These are phyloP conservation scores for Platalea minor DNA, from an alignment of 2,797 vertebrate genomes.

Conservation along the genomic window DNA sequence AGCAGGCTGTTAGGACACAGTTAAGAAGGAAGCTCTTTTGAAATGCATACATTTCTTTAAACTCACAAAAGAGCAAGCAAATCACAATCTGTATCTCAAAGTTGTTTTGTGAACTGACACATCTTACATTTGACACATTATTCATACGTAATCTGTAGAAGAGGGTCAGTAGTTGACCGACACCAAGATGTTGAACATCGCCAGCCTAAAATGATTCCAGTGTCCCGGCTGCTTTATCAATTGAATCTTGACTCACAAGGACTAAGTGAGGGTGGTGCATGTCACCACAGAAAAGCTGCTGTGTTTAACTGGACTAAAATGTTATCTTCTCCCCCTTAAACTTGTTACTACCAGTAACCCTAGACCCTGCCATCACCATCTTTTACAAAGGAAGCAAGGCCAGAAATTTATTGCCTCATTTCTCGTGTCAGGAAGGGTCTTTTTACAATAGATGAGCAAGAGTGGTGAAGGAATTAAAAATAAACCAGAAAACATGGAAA, in stretches of 20 bases:
- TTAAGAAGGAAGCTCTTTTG: not conserved
- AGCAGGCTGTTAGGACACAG: not conserved
- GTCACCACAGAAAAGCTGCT: not conserved
- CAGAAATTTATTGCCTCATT: not conserved
- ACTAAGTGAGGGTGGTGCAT: not conserved
- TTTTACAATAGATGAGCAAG: not conserved
- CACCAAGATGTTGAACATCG: not conserved
- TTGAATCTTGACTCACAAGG: not conserved
- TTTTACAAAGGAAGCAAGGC: not conserved
- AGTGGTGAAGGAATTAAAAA: constrained; percentile 9
- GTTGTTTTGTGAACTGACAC: not conserved
- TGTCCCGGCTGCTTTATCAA: not conserved
- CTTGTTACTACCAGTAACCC: not conserved
- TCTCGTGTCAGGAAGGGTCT: not conserved
- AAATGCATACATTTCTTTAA: not conserved
- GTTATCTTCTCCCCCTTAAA: not conserved
- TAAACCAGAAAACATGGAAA: not conserved
- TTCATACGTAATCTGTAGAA: not conserved
- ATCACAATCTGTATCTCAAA: not conserved
- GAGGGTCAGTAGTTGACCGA: not conserved
- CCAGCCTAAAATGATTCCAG: not conserved
- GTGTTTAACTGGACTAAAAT: not conserved
- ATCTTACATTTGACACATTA: not conserved
- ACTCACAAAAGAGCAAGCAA: not conserved
- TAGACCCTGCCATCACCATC: not conserved